phyloP scores from a whole-genome alignment of 92 coral and sea anemone species.

The Parazoanthus darwini region DNA sequence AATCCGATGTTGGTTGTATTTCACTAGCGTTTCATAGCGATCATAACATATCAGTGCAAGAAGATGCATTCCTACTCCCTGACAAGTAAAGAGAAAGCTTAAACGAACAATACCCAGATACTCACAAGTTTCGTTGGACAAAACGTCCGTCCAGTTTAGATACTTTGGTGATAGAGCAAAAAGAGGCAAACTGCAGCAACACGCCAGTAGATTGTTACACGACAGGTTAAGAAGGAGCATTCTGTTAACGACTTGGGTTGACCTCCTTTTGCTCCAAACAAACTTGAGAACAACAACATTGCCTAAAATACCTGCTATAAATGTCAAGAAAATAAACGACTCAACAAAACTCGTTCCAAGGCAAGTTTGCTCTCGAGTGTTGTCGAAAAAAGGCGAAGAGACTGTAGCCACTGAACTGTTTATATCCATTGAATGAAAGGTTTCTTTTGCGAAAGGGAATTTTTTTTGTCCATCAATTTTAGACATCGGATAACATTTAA shows the following conservation, averaged over 20 bases:
- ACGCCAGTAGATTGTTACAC: not conserved
- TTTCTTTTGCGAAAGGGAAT: not conserved
- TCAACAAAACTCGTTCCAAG: not conserved
- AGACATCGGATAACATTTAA: no score
- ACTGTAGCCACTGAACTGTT: not conserved
- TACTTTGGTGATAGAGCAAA: not conserved
- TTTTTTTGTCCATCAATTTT: not conserved
- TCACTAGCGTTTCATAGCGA: slow-evolving; percentile 3
- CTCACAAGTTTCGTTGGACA: not conserved
- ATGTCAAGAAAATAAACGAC: not conserved
- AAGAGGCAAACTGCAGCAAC: slow-evolving; percentile 5
- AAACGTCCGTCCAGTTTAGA: not conserved
- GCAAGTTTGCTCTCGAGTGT: not conserved
- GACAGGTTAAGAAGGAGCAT: slow-evolving; percentile 4
- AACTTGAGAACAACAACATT: not conserved
- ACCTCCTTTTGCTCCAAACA: not conserved
- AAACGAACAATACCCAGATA: not conserved
- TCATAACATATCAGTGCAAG: slow-evolving; percentile 13
- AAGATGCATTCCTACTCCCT: not conserved
- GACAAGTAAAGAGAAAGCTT: slow-evolving; percentile 13
- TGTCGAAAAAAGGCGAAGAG: not conserved
- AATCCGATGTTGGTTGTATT: slow-evolving; percentile 11
- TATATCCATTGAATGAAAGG: not conserved
- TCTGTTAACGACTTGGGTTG: slow-evolving; percentile 3
- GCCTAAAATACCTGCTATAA: not conserved